These are phyloP conservation scores for Ennomos erosarius DNA, from an alignment of 2,888 invertebrate genomes.

Conservation along the genomic window DNA sequence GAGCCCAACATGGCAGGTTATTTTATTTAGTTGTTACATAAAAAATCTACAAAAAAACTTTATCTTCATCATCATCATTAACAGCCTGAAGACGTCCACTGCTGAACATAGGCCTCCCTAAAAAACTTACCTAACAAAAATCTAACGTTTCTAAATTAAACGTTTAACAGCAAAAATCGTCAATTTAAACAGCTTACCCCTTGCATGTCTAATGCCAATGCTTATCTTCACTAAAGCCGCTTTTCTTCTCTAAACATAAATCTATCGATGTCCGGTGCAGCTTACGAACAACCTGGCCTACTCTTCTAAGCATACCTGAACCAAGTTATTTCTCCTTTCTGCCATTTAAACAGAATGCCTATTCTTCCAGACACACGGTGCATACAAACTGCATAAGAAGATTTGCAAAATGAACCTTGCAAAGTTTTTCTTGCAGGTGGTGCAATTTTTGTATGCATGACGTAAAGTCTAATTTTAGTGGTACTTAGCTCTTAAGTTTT, in stretches of 20 bases:
- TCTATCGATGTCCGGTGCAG: slow-evolving; percentile 72
- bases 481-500: too few species aligned
- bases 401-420: not conserved
- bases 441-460: not conserved
- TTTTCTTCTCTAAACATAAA: slow-evolving; percentile 70
- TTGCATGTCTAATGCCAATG: slow-evolving; percentile 41
- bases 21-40: too few species aligned
- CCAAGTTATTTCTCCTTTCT: not conserved
- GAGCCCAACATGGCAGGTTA: too few species aligned
- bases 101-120: too few species aligned
- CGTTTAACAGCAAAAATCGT: too few species aligned
- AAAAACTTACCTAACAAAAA: too few species aligned
- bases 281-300: slow-evolving; percentile 47
- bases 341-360: not conserved
- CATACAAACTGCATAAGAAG: not conserved
- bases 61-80: too few species aligned
- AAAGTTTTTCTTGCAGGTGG: not conserved
- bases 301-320: slow-evolving; percentile 33
- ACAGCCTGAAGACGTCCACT: too few species aligned
- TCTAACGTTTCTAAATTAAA: too few species aligned
- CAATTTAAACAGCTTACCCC: slow-evolving; percentile 25
- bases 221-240: slow-evolving; percentile 70
- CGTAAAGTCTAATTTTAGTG: slow-evolving; percentile 2
- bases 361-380: not conserved
- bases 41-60: too few species aligned